phyloP scores from a whole-genome alignment of 2,113 vertebrate species.

The Alces alces region DNA sequence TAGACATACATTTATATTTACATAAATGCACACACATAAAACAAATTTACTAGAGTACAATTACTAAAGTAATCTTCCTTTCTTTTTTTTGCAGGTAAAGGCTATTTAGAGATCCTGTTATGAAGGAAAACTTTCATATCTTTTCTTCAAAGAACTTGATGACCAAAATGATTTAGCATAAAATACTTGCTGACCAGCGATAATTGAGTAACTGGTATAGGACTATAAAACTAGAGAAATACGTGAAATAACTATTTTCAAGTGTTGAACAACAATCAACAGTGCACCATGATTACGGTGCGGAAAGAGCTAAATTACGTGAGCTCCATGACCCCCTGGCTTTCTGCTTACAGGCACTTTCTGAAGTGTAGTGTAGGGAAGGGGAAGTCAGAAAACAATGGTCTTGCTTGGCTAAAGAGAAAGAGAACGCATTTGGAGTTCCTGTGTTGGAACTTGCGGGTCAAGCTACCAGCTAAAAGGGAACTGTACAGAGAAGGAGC shows the following conservation, averaged over 20 bases:
- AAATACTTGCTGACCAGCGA: neutral
- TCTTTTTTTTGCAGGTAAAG: neutral
- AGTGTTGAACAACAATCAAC: neutral
- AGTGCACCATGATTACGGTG: neutral
- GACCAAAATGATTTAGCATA: neutral
- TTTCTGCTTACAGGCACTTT: neutral
- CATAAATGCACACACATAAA: neutral
- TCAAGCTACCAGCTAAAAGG: neutral
- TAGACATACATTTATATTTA: neutral
- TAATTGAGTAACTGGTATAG: neutral
- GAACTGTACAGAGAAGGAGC: neutral
- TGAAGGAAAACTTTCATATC: neutral
- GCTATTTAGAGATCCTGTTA: neutral
- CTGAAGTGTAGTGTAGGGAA: neutral
- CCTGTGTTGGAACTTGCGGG: neutral
- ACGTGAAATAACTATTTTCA: neutral
- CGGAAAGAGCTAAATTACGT: neutral
- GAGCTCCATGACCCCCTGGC: neutral
- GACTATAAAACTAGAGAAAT: neutral
- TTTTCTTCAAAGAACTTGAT: neutral
- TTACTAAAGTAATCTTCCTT: neutral
- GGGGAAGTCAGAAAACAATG: neutral
- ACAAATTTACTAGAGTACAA: neutral
- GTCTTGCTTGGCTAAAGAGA: neutral
- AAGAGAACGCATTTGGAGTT: neutral